Evolutionary conservation across 2,113 vertebrate genomes (phyloP), one percentile per base, ranked within the genome.

Genomic region (Indicator maculatus): DNA sequence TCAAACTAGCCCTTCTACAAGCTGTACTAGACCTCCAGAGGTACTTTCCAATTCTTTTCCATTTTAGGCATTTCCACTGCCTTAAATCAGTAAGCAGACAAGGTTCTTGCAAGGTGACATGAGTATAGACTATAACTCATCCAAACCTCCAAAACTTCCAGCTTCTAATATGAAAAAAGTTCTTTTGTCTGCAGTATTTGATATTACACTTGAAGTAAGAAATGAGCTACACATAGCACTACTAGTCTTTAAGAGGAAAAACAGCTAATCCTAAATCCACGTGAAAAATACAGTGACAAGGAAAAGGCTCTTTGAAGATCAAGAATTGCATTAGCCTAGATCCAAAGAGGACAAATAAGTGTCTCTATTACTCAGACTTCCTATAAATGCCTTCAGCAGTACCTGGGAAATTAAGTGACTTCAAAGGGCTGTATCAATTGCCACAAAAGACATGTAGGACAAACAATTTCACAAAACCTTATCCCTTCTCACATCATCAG

Each of bases 191-290:
- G 27, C 56, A 76, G 17, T 41, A 39, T 60, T 95, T 87, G 55
- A 33, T 63, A 63, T 26, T 59, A 64, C 3, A n/a, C 38, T 77
- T 80, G 47, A 91, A 89, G 86, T 78, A 83, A 84, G 38, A 87
- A 89, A 85, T 59, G 13, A 90, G 58, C 47, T 64, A 79, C 79
- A 33, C 24, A 84, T 10, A 87, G 56, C 60, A 71, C 74, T 52
- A 71, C 16, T 26, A 74, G 77, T 33, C 61, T 77, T 65, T 67
- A 91, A 87, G 58, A 77, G 23, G 39, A 90, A 90, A 53, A 93
- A 76, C 16, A 44, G 67, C 14, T 91, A 74, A 94, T 85, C 59
- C 9, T 18, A 93, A 96, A 92, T 81, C 50, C 66, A 87, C 39
- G 33, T 26, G 50, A 66, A 21, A 91, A 81, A 36, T 44, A 81